Conservation (phyloP, 1,140 invertebrate species). For the Drosophila serrata region DNA sequence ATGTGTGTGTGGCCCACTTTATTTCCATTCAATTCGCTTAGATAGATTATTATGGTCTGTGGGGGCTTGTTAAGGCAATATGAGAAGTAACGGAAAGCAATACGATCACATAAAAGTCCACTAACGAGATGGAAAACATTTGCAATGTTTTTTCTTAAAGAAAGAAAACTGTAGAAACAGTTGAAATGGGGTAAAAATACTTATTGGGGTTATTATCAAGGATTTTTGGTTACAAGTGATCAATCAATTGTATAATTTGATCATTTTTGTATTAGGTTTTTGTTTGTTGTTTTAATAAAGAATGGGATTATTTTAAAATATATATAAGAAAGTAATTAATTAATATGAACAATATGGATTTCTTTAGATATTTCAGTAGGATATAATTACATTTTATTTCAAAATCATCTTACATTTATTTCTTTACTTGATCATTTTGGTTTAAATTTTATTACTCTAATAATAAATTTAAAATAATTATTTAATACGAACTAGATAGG, state of each 20-base stretch:
- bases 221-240: neutral
- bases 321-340: neutral
- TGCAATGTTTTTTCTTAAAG: neutral
- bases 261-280: neutral
- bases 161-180: slow-evolving; percentile 6
- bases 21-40: slow-evolving; percentile 74
- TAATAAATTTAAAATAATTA: neutral
- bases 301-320: too few relatives aligned
- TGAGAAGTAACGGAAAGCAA: slow-evolving; percentile 35
- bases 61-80: slow-evolving; percentile 36
- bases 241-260: neutral
- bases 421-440: too few relatives aligned
- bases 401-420: too few relatives aligned
- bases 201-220: neutral
- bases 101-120: slow-evolving; percentile 10
- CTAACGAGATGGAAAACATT: slow-evolving; percentile 43
- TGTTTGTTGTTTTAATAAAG: neutral
- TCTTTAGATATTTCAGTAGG: neutral
- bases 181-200: neutral
- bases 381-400: neutral
- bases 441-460: too few relatives aligned
- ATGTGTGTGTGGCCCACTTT: slow-evolving; percentile 71
- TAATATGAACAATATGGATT: neutral
- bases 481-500: neutral
- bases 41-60: slow-evolving; percentile 39